Conservation (phyloP, 2,113 vertebrate species). For the Tympanuchus pallidicinctus region DNA sequence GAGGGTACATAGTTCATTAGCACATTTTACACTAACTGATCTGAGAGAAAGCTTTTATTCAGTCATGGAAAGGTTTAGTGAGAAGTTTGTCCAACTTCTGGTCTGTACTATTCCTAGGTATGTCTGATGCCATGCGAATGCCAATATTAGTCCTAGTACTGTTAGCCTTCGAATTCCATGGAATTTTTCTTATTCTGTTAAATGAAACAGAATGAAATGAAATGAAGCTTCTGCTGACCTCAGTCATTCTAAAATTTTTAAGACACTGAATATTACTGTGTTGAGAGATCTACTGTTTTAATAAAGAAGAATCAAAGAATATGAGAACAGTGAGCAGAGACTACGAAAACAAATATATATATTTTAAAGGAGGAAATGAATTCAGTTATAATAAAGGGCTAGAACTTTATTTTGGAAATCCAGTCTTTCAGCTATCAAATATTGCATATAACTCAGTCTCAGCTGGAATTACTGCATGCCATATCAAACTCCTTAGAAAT, state of each 20-base stretch:
- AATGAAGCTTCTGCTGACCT: background rate
- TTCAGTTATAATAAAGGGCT: background rate
- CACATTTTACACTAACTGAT: background rate
- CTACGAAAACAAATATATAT: background rate
- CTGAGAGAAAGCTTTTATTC: background rate
- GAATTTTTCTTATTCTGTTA: background rate
- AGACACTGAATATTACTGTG: background rate
- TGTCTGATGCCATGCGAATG: background rate
- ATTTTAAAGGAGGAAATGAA: background rate
- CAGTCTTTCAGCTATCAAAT: background rate
- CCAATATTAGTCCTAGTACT: background rate
- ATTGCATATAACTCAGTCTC: background rate
- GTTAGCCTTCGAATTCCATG: background rate
- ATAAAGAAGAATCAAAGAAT: background rate
- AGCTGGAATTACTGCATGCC: background rate
- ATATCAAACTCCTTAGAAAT: background rate
- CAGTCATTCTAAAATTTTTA: background rate
- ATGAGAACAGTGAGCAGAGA: background rate
- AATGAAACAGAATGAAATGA: background rate
- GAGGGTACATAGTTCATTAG: background rate
- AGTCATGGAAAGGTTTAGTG: background rate
- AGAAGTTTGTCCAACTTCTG: background rate
- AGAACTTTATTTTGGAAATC: background rate
- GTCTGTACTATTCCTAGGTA: background rate
- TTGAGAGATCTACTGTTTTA: slow-evolving; percentile 6